Evolutionary conservation across 2,888 invertebrate genomes (phyloP).

Genomic region (Caenorhabditis sp.): DNA sequence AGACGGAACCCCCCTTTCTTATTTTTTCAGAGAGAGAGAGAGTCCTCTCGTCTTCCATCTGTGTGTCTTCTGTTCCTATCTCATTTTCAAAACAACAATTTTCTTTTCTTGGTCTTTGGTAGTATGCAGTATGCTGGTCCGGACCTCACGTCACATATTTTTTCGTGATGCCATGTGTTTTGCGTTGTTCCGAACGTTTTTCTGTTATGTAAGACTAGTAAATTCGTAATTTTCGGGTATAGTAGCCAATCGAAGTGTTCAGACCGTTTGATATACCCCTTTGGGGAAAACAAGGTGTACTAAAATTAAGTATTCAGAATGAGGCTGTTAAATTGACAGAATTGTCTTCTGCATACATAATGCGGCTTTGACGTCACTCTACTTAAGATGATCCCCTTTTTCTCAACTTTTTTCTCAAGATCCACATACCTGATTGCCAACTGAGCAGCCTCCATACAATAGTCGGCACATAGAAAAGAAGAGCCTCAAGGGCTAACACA

Average conservation of each 20-base stretch:
- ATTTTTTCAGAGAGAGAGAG: background rate
- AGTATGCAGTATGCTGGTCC: constrained; percentile 13
- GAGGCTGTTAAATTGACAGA: background rate
- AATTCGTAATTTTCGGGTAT: constrained; percentile 11
- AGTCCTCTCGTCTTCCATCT: no score
- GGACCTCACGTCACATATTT: constrained; percentile 34
- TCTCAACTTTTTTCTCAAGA: background rate
- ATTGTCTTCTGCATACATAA: constrained; percentile 14
- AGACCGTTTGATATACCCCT: background rate
- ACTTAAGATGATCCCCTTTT: background rate
- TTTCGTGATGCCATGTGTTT: constrained; percentile 41
- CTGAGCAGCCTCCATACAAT: constrained; percentile 83
- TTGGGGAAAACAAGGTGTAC: constrained; percentile 3
- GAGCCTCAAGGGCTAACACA: constrained; percentile 83
- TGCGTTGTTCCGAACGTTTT: constrained; percentile 30
- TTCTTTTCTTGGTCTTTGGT: constrained; percentile 45
- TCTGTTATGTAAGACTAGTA: constrained; percentile 23
- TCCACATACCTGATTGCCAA: constrained; percentile 82
- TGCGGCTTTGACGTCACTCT: background rate
- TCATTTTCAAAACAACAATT: constrained; percentile 52
- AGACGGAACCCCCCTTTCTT: background rate
- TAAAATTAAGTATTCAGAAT: constrained; percentile 12
- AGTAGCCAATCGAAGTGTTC: background rate
- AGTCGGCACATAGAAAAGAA: constrained; percentile 83
- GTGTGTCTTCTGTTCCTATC: background rate